Conservation (phyloP, 2,797 vertebrate species). For the Parambassis ranga region DNA sequence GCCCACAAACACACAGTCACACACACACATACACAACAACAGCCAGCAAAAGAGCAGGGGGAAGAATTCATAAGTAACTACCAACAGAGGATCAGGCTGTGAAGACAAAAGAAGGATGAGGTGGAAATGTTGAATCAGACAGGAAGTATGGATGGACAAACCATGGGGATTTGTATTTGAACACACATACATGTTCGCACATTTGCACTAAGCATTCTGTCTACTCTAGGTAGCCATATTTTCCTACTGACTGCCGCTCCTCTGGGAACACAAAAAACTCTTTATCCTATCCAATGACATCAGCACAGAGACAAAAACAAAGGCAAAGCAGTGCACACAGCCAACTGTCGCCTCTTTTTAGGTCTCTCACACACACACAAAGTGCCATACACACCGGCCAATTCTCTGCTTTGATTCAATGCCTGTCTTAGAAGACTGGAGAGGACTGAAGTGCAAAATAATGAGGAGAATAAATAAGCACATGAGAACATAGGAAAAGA, state of each 20-base stretch:
- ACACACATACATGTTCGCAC: slow-evolving; percentile 14
- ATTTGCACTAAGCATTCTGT: slow-evolving; percentile 21
- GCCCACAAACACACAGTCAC: slow-evolving; percentile 33
- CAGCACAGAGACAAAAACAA: slow-evolving; percentile 61
- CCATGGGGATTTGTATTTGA: slow-evolving; percentile 18
- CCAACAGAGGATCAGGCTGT: slow-evolving; percentile 47
- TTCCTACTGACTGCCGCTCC: slow-evolving; percentile 45
- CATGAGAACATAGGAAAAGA: slow-evolving; percentile 28
- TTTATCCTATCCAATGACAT: slow-evolving; percentile 73
- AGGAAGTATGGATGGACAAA: slow-evolving; percentile 54
- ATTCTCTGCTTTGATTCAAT: slow-evolving; percentile 59
- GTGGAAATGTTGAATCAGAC: slow-evolving; percentile 56
- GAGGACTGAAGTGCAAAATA: slow-evolving; percentile 50
- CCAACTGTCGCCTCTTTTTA: slow-evolving; percentile 65
- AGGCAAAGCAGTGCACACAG: slow-evolving; percentile 54
- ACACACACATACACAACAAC: slow-evolving; percentile 34
- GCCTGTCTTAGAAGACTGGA: slow-evolving; percentile 56
- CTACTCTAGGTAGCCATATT: slow-evolving; percentile 51
- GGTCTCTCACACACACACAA: slow-evolving; percentile 35
- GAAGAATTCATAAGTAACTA: slow-evolving; percentile 55
- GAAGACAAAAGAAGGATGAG: slow-evolving; percentile 55
- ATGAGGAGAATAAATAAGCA: slow-evolving; percentile 54
- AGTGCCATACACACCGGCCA: slow-evolving; percentile 48
- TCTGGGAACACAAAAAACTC: slow-evolving; percentile 59
- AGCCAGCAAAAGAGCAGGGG: slow-evolving; percentile 37